Conservation (phyloP, 2,797 vertebrate genomes). For the Hapalemur alaotrensis region DNA sequence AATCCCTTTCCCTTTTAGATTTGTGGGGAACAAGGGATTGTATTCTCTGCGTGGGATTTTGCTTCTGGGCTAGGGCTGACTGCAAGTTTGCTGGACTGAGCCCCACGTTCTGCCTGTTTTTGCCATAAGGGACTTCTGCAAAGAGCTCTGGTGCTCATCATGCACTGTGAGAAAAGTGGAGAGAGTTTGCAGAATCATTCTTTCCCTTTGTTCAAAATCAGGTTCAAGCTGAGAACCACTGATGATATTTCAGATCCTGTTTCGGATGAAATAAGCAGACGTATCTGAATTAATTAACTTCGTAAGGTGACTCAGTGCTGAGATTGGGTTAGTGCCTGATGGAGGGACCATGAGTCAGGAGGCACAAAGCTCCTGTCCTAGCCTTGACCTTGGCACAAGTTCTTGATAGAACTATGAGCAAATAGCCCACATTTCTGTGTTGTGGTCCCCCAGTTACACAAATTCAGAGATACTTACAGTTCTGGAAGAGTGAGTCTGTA, state of each 20-base stretch:
- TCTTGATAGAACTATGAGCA: not conserved
- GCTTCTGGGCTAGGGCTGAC: slow-evolving; percentile 76
- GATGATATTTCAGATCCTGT: slow-evolving; percentile 49
- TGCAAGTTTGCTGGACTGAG: slow-evolving; percentile 78
- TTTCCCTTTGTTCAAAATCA: slow-evolving; percentile 52
- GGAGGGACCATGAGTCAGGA: not conserved
- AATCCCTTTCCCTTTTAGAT: slow-evolving; percentile 60
- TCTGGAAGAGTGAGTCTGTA: not conserved
- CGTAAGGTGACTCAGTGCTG: not conserved
- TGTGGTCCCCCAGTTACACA: not conserved
- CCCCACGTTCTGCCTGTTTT: slow-evolving; percentile 59
- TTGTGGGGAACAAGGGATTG: slow-evolving; percentile 70
- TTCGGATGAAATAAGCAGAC: slow-evolving; percentile 20
- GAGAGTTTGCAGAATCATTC: slow-evolving; percentile 38
- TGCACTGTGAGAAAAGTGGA: slow-evolving; percentile 40
- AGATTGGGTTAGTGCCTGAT: not conserved
- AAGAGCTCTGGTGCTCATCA: slow-evolving; percentile 28
- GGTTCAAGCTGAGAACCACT: slow-evolving; percentile 36
- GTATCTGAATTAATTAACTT: slow-evolving; percentile 38
- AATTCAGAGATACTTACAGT: not conserved
- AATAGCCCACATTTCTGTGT: not conserved
- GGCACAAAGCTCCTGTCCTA: not conserved
- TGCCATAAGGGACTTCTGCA: slow-evolving; percentile 65
- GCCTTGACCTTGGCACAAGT: not conserved
- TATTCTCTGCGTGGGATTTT: slow-evolving; percentile 73